A percentile compares a stretch with the other conserved stretches of the same genome.
phyloP scores from a whole-genome alignment of 1,140 invertebrate species.

The Macrotrachela quadricornifera region DNA sequence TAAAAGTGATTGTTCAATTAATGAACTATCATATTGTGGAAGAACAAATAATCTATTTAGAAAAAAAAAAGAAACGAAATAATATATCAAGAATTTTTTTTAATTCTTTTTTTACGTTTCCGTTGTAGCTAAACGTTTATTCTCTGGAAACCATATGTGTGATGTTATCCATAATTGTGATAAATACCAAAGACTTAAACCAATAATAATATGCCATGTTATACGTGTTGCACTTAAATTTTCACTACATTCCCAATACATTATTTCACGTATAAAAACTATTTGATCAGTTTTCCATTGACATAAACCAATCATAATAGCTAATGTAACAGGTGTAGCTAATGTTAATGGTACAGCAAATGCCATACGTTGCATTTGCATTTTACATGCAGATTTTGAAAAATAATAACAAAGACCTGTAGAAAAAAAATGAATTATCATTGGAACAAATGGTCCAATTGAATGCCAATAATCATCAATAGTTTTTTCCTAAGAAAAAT shows the following conservation, averaged over 20 bases:
- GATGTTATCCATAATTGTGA: slow-evolving; percentile 84
- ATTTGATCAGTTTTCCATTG: slow-evolving; percentile 2
- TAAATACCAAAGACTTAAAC: slow-evolving; percentile 56
- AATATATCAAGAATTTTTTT: background rate
- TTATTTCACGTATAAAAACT: slow-evolving; percentile 6
- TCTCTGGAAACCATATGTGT: slow-evolving; percentile 93
- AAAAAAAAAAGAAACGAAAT: background rate
- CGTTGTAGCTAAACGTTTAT: slow-evolving; percentile 78
- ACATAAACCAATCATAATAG: slow-evolving; percentile 14
- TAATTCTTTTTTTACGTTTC: slow-evolving; percentile 51
- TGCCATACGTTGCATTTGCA: slow-evolving; percentile 20
- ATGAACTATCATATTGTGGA: slow-evolving; percentile 72
- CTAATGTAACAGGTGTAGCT: slow-evolving; percentile 17
- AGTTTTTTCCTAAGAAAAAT: slow-evolving; percentile 1
- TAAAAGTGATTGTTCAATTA: slow-evolving; percentile 85
- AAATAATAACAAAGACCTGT: slow-evolving; percentile 22
- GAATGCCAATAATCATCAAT: slow-evolving; percentile 7
- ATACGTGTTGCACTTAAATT: slow-evolving; percentile 11
- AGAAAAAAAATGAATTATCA: slow-evolving; percentile 16
- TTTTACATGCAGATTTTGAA: slow-evolving; percentile 21
- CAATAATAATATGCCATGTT: slow-evolving; percentile 11
- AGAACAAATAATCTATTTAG: slow-evolving; percentile 53
- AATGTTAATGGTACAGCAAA: slow-evolving; percentile 21
- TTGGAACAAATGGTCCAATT: slow-evolving; percentile 14
- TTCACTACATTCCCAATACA: slow-evolving; percentile 9